Evolutionary conservation across 2,888 invertebrate species (phyloP), one percentile per base, ranked within the genome.

Genomic region (Tiliacea citrago): DNA sequence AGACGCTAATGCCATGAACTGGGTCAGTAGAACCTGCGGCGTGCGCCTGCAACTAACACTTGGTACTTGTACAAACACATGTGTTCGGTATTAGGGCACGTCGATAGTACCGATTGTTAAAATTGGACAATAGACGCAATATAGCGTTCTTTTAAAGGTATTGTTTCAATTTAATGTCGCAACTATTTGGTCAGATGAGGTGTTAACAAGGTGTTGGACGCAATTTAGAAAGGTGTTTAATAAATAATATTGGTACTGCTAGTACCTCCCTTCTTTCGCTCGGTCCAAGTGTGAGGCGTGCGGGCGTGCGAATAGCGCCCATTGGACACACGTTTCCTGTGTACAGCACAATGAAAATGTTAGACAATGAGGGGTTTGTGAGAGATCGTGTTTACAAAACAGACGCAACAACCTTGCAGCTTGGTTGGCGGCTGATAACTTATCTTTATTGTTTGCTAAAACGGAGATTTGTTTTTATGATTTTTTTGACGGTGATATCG

Each of bases 1-100:
- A 90, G 92, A 90, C 92, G 93, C 92, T 94, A 94, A 94, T 93
- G 86, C 89, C 88, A 83, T 83, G 78, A 95, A 91, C 93, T 93
- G 91, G 95, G 95, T 93, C 94, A 95, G 89, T 92, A 79, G 92
- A 89, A 89, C 90, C 91, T 84, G 86, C 86, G 86, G 77, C 88
- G 87, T 87, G 90, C 89, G 84, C 88, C 86, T 90, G 87, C 82
- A 81, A 87, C 89, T 86, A 87, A 84, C 88, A 86, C 84, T 90
- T 88, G 89, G 86, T 90, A 91, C 91, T 92, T 90, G 90, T 89
- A 89, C 90, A 92, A 92, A 92, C 89, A 91, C 88, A 89, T 88
- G 83, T 88, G 83, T 82, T 76, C 79, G 81, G 84, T 83, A 90
- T 90, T 90, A 90, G 89, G 87, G 85, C 90, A 88, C 74, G 74